Conservation (phyloP, 2,113 vertebrate genomes). For the Hiodon tergisus region DNA sequence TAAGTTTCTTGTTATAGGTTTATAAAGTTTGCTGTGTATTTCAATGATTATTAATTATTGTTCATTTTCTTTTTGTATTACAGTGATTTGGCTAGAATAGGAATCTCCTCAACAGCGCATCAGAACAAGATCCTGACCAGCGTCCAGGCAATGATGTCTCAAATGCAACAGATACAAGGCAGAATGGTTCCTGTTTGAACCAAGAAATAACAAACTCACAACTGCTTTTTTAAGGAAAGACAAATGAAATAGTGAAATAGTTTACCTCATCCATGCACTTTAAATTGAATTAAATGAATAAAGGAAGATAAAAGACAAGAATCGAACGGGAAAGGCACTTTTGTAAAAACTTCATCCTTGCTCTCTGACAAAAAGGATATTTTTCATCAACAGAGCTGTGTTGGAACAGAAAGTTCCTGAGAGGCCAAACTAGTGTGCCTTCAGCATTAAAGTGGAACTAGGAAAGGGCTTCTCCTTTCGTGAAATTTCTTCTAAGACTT, state of each 20-base stretch:
- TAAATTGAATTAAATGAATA: slow-evolving; percentile 74
- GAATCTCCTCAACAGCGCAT: slow-evolving; percentile 77
- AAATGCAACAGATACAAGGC: slow-evolving; percentile 94
- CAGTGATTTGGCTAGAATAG: slow-evolving; percentile 89
- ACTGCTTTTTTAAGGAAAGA: slow-evolving; percentile 54
- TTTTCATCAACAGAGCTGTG: slow-evolving; percentile 43
- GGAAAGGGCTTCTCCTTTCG: slow-evolving; percentile 24
- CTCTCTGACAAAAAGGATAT: slow-evolving; percentile 59
- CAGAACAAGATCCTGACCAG: slow-evolving; percentile 94
- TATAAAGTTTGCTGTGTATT: not conserved
- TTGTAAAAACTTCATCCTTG: slow-evolving; percentile 75
- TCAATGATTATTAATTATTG: not conserved
- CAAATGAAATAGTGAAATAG: slow-evolving; percentile 73
- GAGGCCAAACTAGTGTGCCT: slow-evolving; percentile 59
- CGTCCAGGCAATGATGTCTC: slow-evolving; percentile 86
- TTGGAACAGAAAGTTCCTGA: slow-evolving; percentile 49
- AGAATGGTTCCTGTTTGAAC: slow-evolving; percentile 96
- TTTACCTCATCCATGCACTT: slow-evolving; percentile 99
- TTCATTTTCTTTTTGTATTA: slow-evolving; percentile 39
- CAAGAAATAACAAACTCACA: slow-evolving; percentile 61
- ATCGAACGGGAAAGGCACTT: slow-evolving; percentile 81
- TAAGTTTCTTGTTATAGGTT: not conserved
- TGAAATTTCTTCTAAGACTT: slow-evolving; percentile 45
- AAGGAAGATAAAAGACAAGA: slow-evolving; percentile 46
- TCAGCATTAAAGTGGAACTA: slow-evolving; percentile 47